Base-by-base conservation (phyloP, 2,797 vertebrate species). In the Acanthornis magna region DNA sequence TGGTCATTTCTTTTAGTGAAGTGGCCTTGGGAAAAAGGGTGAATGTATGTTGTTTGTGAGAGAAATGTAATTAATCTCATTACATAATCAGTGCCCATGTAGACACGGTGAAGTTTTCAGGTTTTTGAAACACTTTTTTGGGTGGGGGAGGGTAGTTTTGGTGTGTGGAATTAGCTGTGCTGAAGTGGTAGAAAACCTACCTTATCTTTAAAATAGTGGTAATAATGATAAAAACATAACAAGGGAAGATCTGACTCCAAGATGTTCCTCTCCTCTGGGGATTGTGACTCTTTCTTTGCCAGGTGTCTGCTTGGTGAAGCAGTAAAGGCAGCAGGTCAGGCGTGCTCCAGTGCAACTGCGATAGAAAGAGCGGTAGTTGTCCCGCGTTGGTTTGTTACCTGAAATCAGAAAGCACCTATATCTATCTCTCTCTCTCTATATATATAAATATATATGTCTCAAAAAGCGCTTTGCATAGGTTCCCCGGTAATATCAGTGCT, bases 1-100 rank as follows among this genome's bases (percentile, higher is more conserved):
- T 86, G 91, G 92, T 89, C 89, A 95, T 95, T 96, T 82, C 63
- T 95, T 53, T 91, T 93, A 82, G 61, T 70, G 34, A 93, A 94
- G 86, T 47, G 91, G 89, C 84, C 84, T 95, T 94, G 91, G 73
- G 75, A 92, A 88, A 62, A 93, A 76, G 57, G 34, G n/a, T 58
- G 77, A 92, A 34, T 43, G 48, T 63, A 22, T 74, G 45, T 14
- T 86, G 48, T 82, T 94, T 93, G 58, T 60, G 50, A 86, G 32
- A 92, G 88, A 95, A 95, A 95, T 86, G 50, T 84, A 94, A 94
- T 95, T 86, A 95, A 79, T 57, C 72, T 94, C 5, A 0, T 86
- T 17, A 14, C 11, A 9, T 88, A 79, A 73, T 82, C 73, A 79
- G 82, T 90, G 78, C 17, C 40, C 40, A 8, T 14, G 30, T 61